Conservation (phyloP, 2,888 invertebrate species). For the Meteorus colon region DNA sequence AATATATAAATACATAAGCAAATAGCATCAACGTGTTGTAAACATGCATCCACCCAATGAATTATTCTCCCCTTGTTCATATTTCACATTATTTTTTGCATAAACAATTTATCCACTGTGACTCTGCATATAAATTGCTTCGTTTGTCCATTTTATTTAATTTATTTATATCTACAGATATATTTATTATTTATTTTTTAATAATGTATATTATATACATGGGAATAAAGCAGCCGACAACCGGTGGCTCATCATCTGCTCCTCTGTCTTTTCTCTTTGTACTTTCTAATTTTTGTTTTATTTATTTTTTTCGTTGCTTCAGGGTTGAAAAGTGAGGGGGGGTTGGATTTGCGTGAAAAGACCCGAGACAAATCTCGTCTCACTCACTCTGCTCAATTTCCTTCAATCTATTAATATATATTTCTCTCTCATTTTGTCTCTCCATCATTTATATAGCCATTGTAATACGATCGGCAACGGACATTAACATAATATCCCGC, state of each 20-base stretch:
- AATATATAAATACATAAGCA: not conserved
- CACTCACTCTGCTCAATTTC: conserved; percentile 3
- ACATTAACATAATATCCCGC: conserved; percentile 69
- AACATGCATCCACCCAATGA: conserved; percentile 33
- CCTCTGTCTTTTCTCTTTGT: conserved; percentile 22
- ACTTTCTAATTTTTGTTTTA: conserved; percentile 11
- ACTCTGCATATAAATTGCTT: conserved; percentile 42
- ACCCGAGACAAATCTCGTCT: not conserved
- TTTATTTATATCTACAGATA: conserved; percentile 16
- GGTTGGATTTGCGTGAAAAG: conserved; percentile 33
- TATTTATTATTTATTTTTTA: conserved; percentile 16
- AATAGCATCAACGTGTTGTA: not conserved
- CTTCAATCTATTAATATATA: conserved; percentile 14
- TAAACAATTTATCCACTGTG: conserved; percentile 26
- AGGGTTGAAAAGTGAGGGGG: conserved; percentile 34
- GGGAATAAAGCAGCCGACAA: conserved; percentile 53
- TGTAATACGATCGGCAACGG: conserved; percentile 60
- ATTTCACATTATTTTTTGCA: conserved; percentile 3
- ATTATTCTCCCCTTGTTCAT: conserved; percentile 24
- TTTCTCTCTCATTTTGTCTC: conserved; percentile 30
- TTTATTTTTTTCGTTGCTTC: conserved; percentile 1
- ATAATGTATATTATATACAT: conserved; percentile 37
- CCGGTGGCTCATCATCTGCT: conserved; percentile 37
- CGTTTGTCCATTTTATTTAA: conserved; percentile 42
- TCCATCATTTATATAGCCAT: conserved; percentile 46